Evolutionary conservation across 2,888 invertebrate genomes (phyloP).

Genomic region (Acronicta aceris): DNA sequence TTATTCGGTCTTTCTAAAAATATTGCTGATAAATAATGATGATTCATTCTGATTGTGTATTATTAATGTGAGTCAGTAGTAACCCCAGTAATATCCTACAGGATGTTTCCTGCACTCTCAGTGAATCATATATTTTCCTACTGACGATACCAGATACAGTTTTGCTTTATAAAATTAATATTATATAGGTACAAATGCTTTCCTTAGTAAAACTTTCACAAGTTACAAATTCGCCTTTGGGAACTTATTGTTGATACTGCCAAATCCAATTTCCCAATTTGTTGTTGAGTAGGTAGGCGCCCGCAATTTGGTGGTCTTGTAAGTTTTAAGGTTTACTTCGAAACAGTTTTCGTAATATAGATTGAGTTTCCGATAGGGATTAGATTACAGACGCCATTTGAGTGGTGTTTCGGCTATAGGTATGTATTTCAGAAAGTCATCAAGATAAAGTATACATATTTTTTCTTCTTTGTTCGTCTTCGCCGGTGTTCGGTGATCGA

Average conservation of each 20-base stretch:
- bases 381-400: slow-evolving; percentile 10
- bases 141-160: background rate
- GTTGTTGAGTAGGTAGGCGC: slow-evolving; percentile 2
- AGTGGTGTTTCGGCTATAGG: slow-evolving; percentile 6
- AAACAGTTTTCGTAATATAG: slow-evolving; percentile 36
- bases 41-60: background rate
- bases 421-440: slow-evolving; percentile 3
- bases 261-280: slow-evolving; percentile 49
- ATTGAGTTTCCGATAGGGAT: slow-evolving; percentile 39
- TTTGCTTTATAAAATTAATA: too few species aligned
- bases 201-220: slow-evolving; percentile 14
- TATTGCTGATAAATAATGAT: slow-evolving; percentile 5
- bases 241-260: slow-evolving; percentile 29
- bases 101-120: too few species aligned
- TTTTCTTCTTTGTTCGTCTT: background rate
- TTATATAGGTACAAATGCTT: too few species aligned
- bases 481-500: background rate
- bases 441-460: background rate
- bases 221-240: slow-evolving; percentile 27
- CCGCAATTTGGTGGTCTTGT: slow-evolving; percentile 39
- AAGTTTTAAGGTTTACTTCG: slow-evolving; percentile 26
- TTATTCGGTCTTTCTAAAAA: background rate
- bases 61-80: background rate
- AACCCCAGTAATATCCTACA: background rate
- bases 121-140: slow-evolving; percentile 7